Evolutionary conservation across 2,797 vertebrate genomes (phyloP).

Genomic region (Artibeus jamaicensis): DNA sequence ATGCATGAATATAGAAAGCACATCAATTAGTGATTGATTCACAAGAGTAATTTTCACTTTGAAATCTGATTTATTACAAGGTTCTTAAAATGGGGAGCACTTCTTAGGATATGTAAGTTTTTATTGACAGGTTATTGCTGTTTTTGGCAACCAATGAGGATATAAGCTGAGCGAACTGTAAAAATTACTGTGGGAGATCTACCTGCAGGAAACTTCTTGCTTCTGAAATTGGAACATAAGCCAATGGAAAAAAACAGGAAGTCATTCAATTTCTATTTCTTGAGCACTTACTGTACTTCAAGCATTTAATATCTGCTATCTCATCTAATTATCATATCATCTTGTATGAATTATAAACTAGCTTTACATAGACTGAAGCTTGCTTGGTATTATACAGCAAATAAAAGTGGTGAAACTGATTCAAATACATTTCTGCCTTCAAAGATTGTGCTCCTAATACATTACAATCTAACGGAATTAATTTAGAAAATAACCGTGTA

Average conservation of each 20-base stretch:
- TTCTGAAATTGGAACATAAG: neutral
- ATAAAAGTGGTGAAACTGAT: neutral
- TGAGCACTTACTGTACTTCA: conserved; percentile 25
- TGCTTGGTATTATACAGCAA: neutral
- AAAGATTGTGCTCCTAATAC: neutral
- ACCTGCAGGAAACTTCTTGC: neutral
- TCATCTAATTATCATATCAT: conserved; percentile 18
- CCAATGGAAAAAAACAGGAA: neutral
- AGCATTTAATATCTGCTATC: neutral
- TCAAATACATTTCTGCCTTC: conserved; percentile 25
- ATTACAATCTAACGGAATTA: neutral
- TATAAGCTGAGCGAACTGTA: neutral
- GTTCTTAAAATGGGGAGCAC: conserved; percentile 8
- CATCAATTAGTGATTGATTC: conserved; percentile 9
- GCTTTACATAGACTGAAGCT: neutral
- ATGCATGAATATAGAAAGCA: conserved; percentile 22
- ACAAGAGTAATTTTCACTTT: conserved; percentile 32
- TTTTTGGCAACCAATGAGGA: neutral
- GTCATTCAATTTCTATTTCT: conserved; percentile 15
- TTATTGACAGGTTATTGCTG: neutral
- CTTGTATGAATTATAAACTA: neutral
- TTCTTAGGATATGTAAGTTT: neutral
- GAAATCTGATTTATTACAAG: neutral
- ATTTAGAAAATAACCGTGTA: neutral
- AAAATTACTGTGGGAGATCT: neutral